Evolutionary conservation across 2,888 invertebrate species (phyloP).

Genomic region (Epistrophella euchroma): DNA sequence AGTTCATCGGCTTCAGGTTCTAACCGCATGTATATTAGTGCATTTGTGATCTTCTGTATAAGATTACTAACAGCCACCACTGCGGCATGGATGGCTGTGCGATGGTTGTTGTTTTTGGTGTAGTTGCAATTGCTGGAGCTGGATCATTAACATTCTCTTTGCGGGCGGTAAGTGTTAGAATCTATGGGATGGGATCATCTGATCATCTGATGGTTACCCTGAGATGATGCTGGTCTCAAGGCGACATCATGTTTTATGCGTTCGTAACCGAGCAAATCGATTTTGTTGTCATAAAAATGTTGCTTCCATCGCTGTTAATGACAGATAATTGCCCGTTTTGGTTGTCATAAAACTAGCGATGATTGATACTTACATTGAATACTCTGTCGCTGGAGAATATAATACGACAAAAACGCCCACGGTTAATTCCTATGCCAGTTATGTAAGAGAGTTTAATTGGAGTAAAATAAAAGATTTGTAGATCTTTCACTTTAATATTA

Average conservation of each 20-base stretch:
- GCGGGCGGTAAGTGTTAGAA: slow-evolving; percentile 67
- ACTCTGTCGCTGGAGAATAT: slow-evolving; percentile 19
- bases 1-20: slow-evolving; percentile 58
- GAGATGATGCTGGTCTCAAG: slow-evolving; percentile 40
- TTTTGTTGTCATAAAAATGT: slow-evolving; percentile 66
- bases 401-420: slow-evolving; percentile 12
- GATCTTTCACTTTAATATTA: slow-evolving; percentile 18
- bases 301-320: slow-evolving; percentile 64
- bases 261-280: slow-evolving; percentile 61
- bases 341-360: slow-evolving; percentile 60
- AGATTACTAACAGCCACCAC: slow-evolving; percentile 31
- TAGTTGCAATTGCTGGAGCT: slow-evolving; percentile 49
- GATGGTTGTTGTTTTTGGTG: slow-evolving; percentile 20
- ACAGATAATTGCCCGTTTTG: slow-evolving; percentile 68
- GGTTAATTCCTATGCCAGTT: not conserved
- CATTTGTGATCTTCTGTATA: slow-evolving; percentile 48
- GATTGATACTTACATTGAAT: slow-evolving; percentile 56
- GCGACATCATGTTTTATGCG: slow-evolving; percentile 67
- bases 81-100: not conserved
- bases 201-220: slow-evolving; percentile 49
- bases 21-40: slow-evolving; percentile 21
- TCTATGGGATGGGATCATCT: slow-evolving; percentile 58
- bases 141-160: slow-evolving; percentile 68
- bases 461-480: slow-evolving; percentile 37
- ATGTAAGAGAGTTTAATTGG: slow-evolving; percentile 41